Percentiles rank a stretch among this genome's conserved stretches.
phyloP scores from a whole-genome alignment of 2,797 vertebrate species.

The Chloroceryle inda region DNA sequence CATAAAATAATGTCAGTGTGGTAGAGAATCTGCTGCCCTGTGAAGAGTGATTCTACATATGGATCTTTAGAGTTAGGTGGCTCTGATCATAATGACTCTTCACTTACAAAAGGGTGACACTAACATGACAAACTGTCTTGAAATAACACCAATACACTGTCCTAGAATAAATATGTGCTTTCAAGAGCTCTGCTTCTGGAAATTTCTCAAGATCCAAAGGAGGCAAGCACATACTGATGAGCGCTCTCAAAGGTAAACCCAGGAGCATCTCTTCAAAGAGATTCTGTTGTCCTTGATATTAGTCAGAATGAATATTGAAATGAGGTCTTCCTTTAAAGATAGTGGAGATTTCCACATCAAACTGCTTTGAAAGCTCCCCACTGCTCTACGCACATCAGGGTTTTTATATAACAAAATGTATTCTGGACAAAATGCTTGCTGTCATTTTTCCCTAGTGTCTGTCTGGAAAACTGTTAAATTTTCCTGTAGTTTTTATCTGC shows the following conservation, averaged over 20 bases:
- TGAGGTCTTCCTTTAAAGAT: not conserved
- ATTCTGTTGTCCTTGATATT: not conserved
- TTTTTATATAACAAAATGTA: not conserved
- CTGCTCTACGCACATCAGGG: not conserved
- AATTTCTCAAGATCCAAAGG: not conserved
- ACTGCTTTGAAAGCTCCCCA: not conserved
- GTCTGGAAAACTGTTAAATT: not conserved
- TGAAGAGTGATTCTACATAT: not conserved
- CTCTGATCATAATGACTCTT: not conserved
- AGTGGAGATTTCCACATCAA: not conserved
- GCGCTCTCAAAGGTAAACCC: not conserved
- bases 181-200: not conserved
- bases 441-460: not conserved
- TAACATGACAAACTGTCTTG: not conserved
- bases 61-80: not conserved
- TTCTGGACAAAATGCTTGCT: not conserved
- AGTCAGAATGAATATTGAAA: not conserved
- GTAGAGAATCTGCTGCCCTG: not conserved
- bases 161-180: not conserved
- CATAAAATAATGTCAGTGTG: not conserved
- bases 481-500: not conserved
- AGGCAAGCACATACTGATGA: accelerated
- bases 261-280: not conserved
- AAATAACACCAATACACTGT: not conserved
- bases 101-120: not conserved